Evolutionary conservation across 2,888 invertebrate species (phyloP), one percentile per base, ranked within the genome.

Genomic region (Periphyllus acericola): DNA sequence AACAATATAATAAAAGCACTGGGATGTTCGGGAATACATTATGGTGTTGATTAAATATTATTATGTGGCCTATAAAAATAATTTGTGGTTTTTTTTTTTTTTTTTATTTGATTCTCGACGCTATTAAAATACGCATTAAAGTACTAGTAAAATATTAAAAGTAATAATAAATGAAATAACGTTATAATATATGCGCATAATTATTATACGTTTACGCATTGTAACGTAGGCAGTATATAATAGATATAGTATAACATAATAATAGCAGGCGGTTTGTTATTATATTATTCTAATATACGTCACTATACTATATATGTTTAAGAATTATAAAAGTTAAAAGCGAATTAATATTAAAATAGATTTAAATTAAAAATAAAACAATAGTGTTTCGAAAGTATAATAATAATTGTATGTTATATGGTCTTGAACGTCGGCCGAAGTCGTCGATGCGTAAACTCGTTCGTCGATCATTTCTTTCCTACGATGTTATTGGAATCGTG

Each of bases 311-410:
- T 46, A 32, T 29, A 71, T 3, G 71, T 71, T 71, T 71, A 71
- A 71, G 32, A 71, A 71, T 71, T 71, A 71, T 17, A 71, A 71
- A 71, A 71, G 29, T 71, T 71, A 71, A 71, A 71, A 71, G 71
- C 71, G 71, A 71, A 32, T 71, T 32, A 29, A 71, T 71, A 32
- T 32, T 11, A 71, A 68, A 71, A 71, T 32, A 71, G 8, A 71
- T 66, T 66, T 66, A 71, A 29, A 71, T 29, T 32, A 71, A 71
- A 71, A 71, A 71, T 71, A 71, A 29, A 71, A 71, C 29, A 71
- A 71, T 71, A 71, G 71, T 68, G 11, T n/a, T 68, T 29, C 29
- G 71, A 60, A 25, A 60, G 4, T 60, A 60, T 60, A 46, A 60
- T 60, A 25, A 60, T 60, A 60, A 60, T 11, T 46, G 2, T 14